Conservation (phyloP, 2,113 vertebrate genomes). For the Melanerpes formicivorus region DNA sequence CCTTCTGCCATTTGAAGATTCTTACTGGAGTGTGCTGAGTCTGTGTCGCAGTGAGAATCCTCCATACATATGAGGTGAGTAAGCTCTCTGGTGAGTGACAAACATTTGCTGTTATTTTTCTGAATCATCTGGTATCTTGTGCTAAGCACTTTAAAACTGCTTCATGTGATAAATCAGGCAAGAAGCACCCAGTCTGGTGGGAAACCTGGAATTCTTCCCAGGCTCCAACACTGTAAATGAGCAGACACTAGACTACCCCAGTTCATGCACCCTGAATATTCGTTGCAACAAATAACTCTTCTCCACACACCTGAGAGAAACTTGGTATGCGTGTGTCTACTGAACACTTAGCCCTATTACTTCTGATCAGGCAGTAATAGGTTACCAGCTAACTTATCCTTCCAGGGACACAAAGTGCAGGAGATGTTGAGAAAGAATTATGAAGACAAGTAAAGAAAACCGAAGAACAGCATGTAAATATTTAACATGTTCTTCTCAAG, state of each 20-base stretch:
- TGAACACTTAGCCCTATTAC: background rate
- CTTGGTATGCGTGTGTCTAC: background rate
- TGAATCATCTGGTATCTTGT: background rate
- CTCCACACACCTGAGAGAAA: background rate
- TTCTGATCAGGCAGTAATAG: background rate
- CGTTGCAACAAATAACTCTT: background rate
- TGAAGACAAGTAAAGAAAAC: background rate
- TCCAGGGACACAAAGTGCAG: background rate
- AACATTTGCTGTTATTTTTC: background rate
- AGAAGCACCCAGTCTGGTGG: background rate
- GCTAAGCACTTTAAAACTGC: background rate
- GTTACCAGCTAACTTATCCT: background rate
- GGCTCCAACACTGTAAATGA: background rate
- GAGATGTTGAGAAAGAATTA: background rate
- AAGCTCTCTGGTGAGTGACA: background rate
- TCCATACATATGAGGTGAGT: background rate
- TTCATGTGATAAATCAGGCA: background rate
- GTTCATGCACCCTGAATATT: background rate
- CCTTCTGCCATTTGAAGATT: background rate
- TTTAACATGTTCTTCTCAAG: background rate
- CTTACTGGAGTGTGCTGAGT: background rate
- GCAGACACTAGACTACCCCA: background rate
- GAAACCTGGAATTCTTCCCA: conserved; percentile 18
- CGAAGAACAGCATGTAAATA: background rate
- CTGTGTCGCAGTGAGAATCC: background rate